phyloP scores from a whole-genome alignment of 1,140 invertebrate genomes.

The Brachionus rotundiformis region DNA sequence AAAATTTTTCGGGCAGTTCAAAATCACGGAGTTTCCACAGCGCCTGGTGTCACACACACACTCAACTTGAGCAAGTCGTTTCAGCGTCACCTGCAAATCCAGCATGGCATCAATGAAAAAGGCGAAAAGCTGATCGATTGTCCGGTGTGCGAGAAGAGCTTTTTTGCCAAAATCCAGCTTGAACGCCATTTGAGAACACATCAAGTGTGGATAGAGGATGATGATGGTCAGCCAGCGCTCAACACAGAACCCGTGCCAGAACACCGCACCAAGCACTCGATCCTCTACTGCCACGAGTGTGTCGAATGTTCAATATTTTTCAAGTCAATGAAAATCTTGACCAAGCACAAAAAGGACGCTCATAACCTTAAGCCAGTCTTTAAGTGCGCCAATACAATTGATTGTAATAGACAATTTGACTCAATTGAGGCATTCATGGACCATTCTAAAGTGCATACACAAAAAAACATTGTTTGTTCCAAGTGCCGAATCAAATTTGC shows the following conservation, averaged over 20 bases:
- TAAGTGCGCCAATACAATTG: conserved; percentile 24
- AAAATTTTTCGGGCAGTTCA: neutral
- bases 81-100: conserved; percentile 23
- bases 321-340: conserved; percentile 34
- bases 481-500: conserved; percentile 22
- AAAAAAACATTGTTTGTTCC: conserved; percentile 36
- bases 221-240: neutral
- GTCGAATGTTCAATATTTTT: conserved; percentile 41
- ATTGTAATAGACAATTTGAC: conserved; percentile 36
- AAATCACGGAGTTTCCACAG: neutral
- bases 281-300: conserved; percentile 29
- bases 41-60: neutral
- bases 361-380: conserved; percentile 14
- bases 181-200: conserved; percentile 20
- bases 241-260: neutral
- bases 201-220: conserved; percentile 36
- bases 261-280: neutral
- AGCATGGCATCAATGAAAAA: conserved; percentile 38
- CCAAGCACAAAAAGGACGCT: conserved; percentile 39
- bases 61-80: conserved; percentile 24
- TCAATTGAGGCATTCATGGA: neutral
- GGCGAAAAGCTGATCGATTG: conserved; percentile 42
- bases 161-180: conserved; percentile 32
- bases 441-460: neutral
- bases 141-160: conserved; percentile 36